Evolutionary conservation across 2,888 invertebrate species (phyloP).

Genomic region (Dinocampus coccinellae): DNA sequence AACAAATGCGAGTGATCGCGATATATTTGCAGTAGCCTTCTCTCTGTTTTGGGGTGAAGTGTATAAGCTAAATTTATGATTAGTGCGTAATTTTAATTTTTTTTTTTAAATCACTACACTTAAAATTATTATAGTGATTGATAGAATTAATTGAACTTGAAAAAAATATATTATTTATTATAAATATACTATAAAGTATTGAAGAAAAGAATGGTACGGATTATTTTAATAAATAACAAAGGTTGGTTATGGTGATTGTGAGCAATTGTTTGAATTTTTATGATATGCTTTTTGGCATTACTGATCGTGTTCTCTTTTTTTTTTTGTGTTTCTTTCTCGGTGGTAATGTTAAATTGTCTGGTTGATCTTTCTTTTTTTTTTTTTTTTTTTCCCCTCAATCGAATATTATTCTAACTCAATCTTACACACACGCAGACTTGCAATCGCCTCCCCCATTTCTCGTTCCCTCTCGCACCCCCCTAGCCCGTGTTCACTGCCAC

Average conservation of each 20-base stretch:
- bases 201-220: neutral
- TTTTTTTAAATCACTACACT: neutral
- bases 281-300: neutral
- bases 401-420: neutral
- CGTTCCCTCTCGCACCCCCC: neutral
- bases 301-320: neutral
- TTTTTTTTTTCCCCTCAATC: neutral
- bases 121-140: neutral
- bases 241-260: slow-evolving; percentile 1
- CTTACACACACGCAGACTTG: neutral
- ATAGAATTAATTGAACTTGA: neutral
- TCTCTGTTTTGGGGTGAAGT: slow-evolving; percentile 1
- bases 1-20: too few relatives aligned
- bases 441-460: neutral
- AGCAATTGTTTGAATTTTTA: neutral
- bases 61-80: neutral
- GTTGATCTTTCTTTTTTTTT: neutral
- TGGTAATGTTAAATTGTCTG: neutral
- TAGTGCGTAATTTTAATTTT: neutral
- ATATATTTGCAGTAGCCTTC: neutral
- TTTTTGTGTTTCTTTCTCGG: neutral
- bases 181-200: neutral
- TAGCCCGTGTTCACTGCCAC: neutral
- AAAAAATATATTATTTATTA: neutral
- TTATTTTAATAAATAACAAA: neutral